Conservation (phyloP, 2,888 invertebrate genomes). For the Lycaena phlaeas region DNA sequence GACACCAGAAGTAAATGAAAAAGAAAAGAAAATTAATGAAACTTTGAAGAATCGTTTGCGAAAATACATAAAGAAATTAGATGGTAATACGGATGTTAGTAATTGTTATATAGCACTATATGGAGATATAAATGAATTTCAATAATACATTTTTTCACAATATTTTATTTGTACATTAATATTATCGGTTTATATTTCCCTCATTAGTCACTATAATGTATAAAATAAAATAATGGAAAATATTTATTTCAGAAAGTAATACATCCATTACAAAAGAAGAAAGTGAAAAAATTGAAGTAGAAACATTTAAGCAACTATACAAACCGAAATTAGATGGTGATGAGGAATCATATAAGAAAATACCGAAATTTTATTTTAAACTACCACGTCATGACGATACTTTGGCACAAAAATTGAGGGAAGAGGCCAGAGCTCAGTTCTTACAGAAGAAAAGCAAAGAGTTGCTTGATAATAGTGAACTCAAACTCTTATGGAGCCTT, state of each 20-base stretch:
- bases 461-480: slow-evolving; percentile 88
- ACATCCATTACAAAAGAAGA: slow-evolving; percentile 56
- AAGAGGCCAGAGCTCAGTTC: slow-evolving; percentile 91
- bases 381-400: slow-evolving; percentile 84
- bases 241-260: slow-evolving; percentile 36
- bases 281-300: slow-evolving; percentile 60
- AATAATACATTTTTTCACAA: no score
- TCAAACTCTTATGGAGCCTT: slow-evolving; percentile 87
- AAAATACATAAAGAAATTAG: slow-evolving; percentile 63
- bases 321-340: slow-evolving; percentile 61
- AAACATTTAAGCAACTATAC: slow-evolving; percentile 70
- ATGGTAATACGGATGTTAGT: slow-evolving; percentile 38
- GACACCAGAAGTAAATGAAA: slow-evolving; percentile 20
- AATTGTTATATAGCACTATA: no score
- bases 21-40: slow-evolving; percentile 39
- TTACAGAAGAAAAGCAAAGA: slow-evolving; percentile 88
- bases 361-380: slow-evolving; percentile 84
- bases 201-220: neutral
- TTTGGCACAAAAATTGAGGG: slow-evolving; percentile 84
- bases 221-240: neutral
- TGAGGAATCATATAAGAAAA: slow-evolving; percentile 70
- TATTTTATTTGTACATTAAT: neutral
- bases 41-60: slow-evolving; percentile 61
- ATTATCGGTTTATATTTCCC: no score
- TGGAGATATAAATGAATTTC: no score